phyloP scores from a whole-genome alignment of 2,797 vertebrate species.

The Chrosomus eos region DNA sequence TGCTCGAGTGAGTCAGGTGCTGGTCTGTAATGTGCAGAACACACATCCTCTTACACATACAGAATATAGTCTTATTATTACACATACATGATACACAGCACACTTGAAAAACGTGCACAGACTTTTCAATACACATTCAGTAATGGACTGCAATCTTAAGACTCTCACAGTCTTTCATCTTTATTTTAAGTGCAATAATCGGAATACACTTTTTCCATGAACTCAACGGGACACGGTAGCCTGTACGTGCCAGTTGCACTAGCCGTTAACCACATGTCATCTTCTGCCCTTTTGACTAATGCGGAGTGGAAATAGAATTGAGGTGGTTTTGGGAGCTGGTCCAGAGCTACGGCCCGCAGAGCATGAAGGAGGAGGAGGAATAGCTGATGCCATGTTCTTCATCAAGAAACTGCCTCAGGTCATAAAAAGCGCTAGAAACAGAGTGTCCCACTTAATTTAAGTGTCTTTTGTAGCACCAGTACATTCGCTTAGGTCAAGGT shows the following conservation, averaged over 20 bases:
- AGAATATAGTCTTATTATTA: background rate
- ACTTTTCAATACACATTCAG: background rate
- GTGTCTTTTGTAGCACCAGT: conserved; percentile 13
- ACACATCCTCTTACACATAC: conserved; percentile 30
- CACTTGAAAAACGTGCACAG: background rate
- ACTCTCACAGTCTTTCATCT: background rate
- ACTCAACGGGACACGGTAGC: conserved; percentile 55
- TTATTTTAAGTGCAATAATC: conserved; percentile 31
- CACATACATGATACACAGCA: background rate
- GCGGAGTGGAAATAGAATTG: conserved; percentile 59
- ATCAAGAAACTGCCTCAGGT: conserved; percentile 19
- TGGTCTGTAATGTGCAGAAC: conserved; percentile 52
- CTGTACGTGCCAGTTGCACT: conserved; percentile 73
- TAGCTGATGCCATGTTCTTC: conserved; percentile 39
- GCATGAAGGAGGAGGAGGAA: conserved; percentile 32
- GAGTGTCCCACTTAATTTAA: conserved; percentile 26
- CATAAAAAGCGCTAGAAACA: conserved; percentile 23
- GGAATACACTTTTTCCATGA: conserved; percentile 40
- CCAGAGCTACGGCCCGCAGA: conserved; percentile 36
- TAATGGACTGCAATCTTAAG: conserved; percentile 6
- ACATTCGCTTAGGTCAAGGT: background rate
- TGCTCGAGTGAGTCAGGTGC: conserved; percentile 36
- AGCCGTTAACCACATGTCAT: conserved; percentile 67
- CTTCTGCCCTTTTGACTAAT: conserved; percentile 80
- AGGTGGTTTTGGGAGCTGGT: conserved; percentile 36